phyloP scores from a whole-genome alignment of 2,888 invertebrate genomes.

The Caenorhabditis uteleia region DNA sequence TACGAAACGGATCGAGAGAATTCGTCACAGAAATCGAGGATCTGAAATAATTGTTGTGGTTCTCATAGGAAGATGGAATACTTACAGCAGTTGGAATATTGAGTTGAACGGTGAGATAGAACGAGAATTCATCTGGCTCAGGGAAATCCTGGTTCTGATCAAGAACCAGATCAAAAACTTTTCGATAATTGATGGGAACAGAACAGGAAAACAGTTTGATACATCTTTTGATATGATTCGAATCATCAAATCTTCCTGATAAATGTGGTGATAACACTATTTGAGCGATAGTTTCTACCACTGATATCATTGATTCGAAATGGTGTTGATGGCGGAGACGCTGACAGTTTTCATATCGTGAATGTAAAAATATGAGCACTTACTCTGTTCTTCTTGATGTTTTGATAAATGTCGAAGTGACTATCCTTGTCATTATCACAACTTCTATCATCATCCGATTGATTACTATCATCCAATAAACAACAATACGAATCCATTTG shows the following conservation, averaged over 20 bases:
- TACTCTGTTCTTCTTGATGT: too few species aligned
- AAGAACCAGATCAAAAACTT: slow-evolving; percentile 18
- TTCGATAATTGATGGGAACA: slow-evolving; percentile 19
- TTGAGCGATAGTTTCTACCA: slow-evolving; percentile 28
- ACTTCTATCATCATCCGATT: too few species aligned
- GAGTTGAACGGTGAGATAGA: slow-evolving; percentile 9
- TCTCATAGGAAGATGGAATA: not conserved
- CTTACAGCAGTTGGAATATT: slow-evolving; percentile 19
- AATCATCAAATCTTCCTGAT: slow-evolving; percentile 27
- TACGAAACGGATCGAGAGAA: slow-evolving; percentile 15
- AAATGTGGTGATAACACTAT: slow-evolving; percentile 31
- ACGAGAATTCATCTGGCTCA: slow-evolving; percentile 20
- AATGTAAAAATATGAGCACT: too few species aligned
- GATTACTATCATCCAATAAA: too few species aligned
- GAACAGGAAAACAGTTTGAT: slow-evolving; percentile 7
- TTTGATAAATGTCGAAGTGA: too few species aligned
- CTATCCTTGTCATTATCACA: too few species aligned
- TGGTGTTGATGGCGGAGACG: too few species aligned
- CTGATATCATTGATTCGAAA: slow-evolving; percentile 32
- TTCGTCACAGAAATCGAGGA: slow-evolving; percentile 16
- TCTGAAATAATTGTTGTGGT: slow-evolving; percentile 3
- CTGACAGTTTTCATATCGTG: too few species aligned
- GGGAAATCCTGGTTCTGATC: slow-evolving; percentile 21
- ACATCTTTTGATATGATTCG: slow-evolving; percentile 9
- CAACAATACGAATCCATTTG: slow-evolving; percentile 20